Base-by-base conservation (phyloP, 92 coral and sea anemone genomes). In the Diadumene lineata region DNA sequence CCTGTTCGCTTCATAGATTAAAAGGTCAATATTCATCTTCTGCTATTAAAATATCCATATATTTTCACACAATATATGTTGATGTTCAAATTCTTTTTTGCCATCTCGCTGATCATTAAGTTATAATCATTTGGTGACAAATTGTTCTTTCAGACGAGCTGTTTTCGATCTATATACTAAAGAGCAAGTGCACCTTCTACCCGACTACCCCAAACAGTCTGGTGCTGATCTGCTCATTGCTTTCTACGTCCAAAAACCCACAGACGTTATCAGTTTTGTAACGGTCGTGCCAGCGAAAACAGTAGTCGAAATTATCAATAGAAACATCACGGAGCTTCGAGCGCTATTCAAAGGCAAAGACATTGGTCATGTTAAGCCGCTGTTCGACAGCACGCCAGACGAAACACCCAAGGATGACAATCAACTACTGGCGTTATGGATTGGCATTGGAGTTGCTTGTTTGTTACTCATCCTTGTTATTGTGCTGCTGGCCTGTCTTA, bases 191-290 rank as follows among this genome's bases (percentile, higher is more conserved):
- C 77, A 72, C 33, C 77, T 72, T 19, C 33, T 72, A 19, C 77
- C 77, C 56, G 31, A 30, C 0, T 72, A 72, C 56, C 77, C 77
- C 43, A 56, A 56, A 34, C 77, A 72, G 34, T 51, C 30, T 34
- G 77, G 50, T 8, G 55, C 77, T 28, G 50, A 72, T 24, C 66
- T 72, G 28, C 31, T 72, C 27, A 66, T 72, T 1, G 77, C 64
- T 6, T 72, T 72, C 66, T 72, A 72, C 77, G 63, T 72, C 26
- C 77, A 72, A 24, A 72, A 72, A 33, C 77, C 77, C 7, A 26
- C 77, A 72, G 77, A 63, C 2, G 31, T 72, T 34, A 13, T 25
- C 23, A 26, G 29, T 10, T 21, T 53, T 2, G 11, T 32, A 27
- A 13, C 46, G 19, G 77, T 50, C 18, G 15, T 72, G 22, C 77